phyloP scores from a whole-genome alignment of 2,888 invertebrate species.

The Amphipoea oculea region DNA sequence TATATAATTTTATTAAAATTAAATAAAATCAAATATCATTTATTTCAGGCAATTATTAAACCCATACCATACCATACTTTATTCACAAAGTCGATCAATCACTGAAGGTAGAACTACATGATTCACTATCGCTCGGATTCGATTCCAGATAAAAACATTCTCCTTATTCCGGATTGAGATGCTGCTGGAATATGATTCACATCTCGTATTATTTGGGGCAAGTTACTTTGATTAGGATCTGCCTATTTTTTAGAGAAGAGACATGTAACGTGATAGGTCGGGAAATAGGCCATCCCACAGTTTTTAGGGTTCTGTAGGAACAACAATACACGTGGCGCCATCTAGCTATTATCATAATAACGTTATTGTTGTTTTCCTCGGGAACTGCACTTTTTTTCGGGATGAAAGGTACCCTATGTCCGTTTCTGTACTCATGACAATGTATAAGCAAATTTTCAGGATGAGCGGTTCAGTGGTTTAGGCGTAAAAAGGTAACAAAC shows the following conservation, averaged over 20 bases:
- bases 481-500: too few species aligned
- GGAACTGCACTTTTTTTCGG: too few species aligned
- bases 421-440: too few species aligned
- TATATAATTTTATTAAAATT: slow-evolving; percentile 8
- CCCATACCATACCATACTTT: too few species aligned
- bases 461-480: too few species aligned
- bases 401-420: too few species aligned
- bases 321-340: too few species aligned
- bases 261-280: neutral
- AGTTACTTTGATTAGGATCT: slow-evolving; percentile 45
- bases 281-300: neutral
- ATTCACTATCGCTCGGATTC: slow-evolving; percentile 37
- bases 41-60: too few species aligned
- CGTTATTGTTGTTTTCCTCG: too few species aligned
- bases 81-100: slow-evolving; percentile 29
- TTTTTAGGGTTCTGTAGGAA: neutral
- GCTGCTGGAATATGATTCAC: slow-evolving; percentile 36
- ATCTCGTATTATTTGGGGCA: slow-evolving; percentile 35
- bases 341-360: too few species aligned
- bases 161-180: slow-evolving; percentile 9
- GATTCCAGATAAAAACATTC: slow-evolving; percentile 49
- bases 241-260: neutral
- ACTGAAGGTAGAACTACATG: slow-evolving; percentile 21
- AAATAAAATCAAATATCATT: too few species aligned
- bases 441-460: too few species aligned